phyloP scores from a whole-genome alignment of 2,797 vertebrate genomes.

The Rhincodon typus region DNA sequence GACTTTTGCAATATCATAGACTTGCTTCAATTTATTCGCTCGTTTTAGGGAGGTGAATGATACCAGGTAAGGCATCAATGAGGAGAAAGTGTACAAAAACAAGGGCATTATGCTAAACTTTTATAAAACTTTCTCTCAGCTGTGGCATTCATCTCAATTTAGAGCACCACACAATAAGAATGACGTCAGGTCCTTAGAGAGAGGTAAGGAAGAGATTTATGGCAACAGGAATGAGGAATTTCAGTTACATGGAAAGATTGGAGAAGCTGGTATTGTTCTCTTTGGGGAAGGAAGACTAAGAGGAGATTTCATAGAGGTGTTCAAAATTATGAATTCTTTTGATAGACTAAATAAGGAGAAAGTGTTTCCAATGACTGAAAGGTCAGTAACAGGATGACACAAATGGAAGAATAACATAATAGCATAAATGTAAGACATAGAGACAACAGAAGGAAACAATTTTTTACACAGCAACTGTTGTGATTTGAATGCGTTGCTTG shows the following conservation, averaged over 20 bases:
- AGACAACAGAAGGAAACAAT: background rate
- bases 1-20: background rate
- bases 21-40: constrained; percentile 12
- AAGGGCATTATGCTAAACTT: background rate
- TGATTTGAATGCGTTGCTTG: background rate
- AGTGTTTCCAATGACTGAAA: background rate
- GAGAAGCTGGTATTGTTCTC: background rate
- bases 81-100: background rate
- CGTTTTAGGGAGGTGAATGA: background rate
- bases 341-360: background rate
- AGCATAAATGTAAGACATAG: background rate
- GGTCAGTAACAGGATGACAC: background rate
- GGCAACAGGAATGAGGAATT: background rate
- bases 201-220: background rate
- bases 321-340: background rate
- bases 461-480: background rate
- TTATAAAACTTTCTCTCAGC: background rate
- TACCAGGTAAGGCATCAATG: background rate
- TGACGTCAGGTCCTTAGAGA: background rate
- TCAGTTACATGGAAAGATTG: background rate
- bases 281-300: background rate
- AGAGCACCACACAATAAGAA: background rate
- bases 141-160: background rate
- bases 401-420: background rate
- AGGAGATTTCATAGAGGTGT: background rate